Evolutionary conservation across 2,797 vertebrate genomes (phyloP), one percentile per base, ranked within the genome.

Genomic region (Spea hammondii): DNA sequence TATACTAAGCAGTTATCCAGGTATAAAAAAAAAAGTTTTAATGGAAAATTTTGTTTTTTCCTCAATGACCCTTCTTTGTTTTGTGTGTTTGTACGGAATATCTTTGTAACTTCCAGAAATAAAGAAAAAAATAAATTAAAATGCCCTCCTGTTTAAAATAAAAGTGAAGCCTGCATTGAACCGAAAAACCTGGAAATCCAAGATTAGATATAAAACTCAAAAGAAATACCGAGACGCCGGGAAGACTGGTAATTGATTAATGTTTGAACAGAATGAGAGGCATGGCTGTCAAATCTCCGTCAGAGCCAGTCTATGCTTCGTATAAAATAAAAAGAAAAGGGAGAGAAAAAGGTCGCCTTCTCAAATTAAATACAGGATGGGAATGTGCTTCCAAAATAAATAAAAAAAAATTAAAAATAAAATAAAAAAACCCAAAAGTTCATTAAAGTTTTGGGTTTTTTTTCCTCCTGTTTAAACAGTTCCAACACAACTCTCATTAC

Each of bases 191-290:
- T 79, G 77, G 49, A 74, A 79, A 69, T 74, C 50, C 17, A 67
- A 74, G 78, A 74, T 79, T 79, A 79, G 64, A 79, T 74, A 74
- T 47, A 48, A 69, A 53, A 12, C 45, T 8, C 59, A 64, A 67
- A 79, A 32, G 46, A 60, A 79, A 79, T 65, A 17, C 70, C 7
- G 65, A n/a, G 45, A 65, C 74, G 62, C 69, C 69, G 13, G 62
- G 72, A 4, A 78, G 62, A 78, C 44, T 47, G 60, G 78, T 70
- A 79, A 69, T 74, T 79, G 78, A 79, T 79, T 74, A 79, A 74
- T 79, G 70, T 74, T 79, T 79, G 77, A 79, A 79, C 77, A 79
- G 77, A 50, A 62, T 62, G 32, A 69, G 72, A 79, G 69, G 77
- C 71, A n/a, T 8, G 48, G 65, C 55, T 73, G 77, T 70, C 78